A percentile compares a stretch with the other conserved stretches of the same genome.
Evolutionary conservation across 2,797 vertebrate genomes (phyloP).

Genomic region (Geotria australis): DNA sequence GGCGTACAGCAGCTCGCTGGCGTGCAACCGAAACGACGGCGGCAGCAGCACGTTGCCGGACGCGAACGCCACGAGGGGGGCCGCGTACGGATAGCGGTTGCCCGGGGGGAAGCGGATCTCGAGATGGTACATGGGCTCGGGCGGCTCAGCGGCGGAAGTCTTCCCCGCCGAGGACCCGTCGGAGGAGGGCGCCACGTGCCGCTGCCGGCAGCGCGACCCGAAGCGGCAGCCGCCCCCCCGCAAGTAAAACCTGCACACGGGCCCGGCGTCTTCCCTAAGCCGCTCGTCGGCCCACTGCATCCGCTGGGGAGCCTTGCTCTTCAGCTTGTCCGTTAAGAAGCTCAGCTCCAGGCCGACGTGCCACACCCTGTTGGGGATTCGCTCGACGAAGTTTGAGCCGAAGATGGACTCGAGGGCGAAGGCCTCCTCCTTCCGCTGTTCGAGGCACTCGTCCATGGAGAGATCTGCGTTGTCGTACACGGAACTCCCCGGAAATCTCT

Average conservation of each 20-base stretch:
- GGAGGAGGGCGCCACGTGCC: conserved; percentile 25
- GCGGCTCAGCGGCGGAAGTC: background rate
- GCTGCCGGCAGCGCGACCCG: conserved; percentile 50
- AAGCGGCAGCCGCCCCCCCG: conserved; percentile 52
- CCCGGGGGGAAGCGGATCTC: conserved; percentile 54
- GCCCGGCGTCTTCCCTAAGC: conserved; percentile 2
- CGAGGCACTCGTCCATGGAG: conserved; percentile 31
- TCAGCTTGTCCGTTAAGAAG: conserved; percentile 16
- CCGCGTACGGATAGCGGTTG: conserved; percentile 59
- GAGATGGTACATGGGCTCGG: conserved; percentile 35
- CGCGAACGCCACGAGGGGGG: conserved; percentile 61
- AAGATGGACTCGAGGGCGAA: conserved; percentile 55
- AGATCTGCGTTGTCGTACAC: conserved; percentile 10
- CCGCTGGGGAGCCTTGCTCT: conserved; percentile 1
- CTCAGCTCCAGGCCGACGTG: conserved; percentile 30
- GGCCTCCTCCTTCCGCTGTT: conserved; percentile 50
- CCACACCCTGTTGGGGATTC: conserved; percentile 58
- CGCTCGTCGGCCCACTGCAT: conserved; percentile 4
- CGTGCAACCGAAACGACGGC: conserved; percentile 32
- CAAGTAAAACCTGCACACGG: conserved; percentile 44
- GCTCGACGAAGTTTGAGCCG: conserved; percentile 58
- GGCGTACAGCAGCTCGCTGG: conserved; percentile 48
- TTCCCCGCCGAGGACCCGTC: conserved; percentile 1
- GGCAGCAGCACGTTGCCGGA: conserved; percentile 40
- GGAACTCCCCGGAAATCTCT: conserved; percentile 13